Percentiles rank a stretch among this genome's conserved stretches.
These are phyloP conservation scores for Ochropleura leucogaster DNA, from an alignment of 2,888 invertebrate species.

Conservation along the genomic window DNA sequence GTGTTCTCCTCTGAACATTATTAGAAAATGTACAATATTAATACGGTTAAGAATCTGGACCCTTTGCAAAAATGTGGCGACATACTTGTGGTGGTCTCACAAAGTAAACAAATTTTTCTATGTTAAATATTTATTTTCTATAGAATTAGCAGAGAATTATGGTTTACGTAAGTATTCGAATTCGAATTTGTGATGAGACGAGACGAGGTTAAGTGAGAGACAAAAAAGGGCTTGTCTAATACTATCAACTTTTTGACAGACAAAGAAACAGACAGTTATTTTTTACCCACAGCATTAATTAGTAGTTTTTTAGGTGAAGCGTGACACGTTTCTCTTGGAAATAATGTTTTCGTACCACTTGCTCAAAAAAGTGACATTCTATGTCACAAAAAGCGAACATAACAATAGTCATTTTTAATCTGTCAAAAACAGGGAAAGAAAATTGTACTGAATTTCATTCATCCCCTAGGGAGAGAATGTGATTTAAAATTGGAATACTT, in stretches of 20 bases:
- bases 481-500: too few relatives aligned
- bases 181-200: background rate
- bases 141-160: background rate
- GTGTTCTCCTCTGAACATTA: slow-evolving; percentile 23
- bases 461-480: too few relatives aligned
- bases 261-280: background rate
- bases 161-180: background rate
- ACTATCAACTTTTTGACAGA: background rate
- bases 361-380: too few relatives aligned
- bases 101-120: background rate
- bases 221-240: background rate
- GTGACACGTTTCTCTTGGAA: background rate
- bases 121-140: background rate
- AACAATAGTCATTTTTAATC: too few relatives aligned
- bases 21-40: slow-evolving; percentile 44
- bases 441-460: too few relatives aligned
- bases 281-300: background rate
- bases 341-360: too few relatives aligned
- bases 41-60: slow-evolving; percentile 35
- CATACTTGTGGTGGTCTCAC: slow-evolving; percentile 11
- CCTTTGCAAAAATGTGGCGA: slow-evolving; percentile 23
- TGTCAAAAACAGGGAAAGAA: too few relatives aligned
- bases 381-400: too few relatives aligned
- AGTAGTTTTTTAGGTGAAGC: background rate
- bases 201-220: background rate